Evolutionary conservation across 64 coral and sea anemone species (phyloP), one percentile per base, ranked within the genome.

Genomic region (Stichodactyla mertensii): DNA sequence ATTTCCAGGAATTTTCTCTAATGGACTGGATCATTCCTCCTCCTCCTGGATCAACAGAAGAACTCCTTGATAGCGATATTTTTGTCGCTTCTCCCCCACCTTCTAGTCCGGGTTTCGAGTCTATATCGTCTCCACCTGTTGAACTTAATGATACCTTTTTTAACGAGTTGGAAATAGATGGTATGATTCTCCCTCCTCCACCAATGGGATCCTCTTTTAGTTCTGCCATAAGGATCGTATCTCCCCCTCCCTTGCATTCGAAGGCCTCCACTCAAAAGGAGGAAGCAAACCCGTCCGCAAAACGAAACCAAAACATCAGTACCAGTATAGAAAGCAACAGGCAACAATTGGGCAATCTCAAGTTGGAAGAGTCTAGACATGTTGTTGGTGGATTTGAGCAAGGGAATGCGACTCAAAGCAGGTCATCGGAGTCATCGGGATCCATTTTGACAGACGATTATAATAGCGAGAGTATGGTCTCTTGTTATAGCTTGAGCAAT

Each of bases 1-100:
- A 82, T 82, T 82, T 82, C 28, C 55, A 61, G 12, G 83, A 28
- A 20, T 20, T 82, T 53, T 93, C 88, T 12, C 81, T 69, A 0
- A 84, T 90, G 52, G 52, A 93, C 10, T 97, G 94, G 94, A 85
- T 93, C 83, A 87, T 97, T 61, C 94, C 94, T 64, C 57, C 88
- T 36, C 94, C 94, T 24, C 91, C 94, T 20, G 57, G 79, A 52
- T 86, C 88, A 58, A 97, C 91, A 5, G 87, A 83, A 55, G 81
- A 92, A 80, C 88, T 97, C 22, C 85, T 54, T 56, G 86, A 92
- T 7, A 26, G 51, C 64, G 89, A 95, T 84, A 90, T 97, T 61
- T 60, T 18, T 52, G 82, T 97, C 16, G 91, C 89, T 52, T 86
- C 91, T 52, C 88, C 94, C 2, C 94, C 91, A 56, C 94, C 94